phyloP scores from a whole-genome alignment of 2,113 vertebrate species.

The Dicrurus megarhynchus region DNA sequence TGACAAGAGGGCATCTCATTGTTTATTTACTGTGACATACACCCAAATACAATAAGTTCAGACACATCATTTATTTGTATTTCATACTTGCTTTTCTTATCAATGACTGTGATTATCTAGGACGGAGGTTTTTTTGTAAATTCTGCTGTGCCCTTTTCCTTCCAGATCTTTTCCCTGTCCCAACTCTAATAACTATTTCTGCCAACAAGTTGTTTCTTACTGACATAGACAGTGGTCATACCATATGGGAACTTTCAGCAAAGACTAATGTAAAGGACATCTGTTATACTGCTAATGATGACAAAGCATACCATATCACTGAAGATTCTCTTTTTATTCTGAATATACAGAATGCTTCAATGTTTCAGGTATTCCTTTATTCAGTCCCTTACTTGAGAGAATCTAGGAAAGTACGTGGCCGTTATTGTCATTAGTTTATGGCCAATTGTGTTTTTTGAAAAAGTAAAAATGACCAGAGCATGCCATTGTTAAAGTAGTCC shows the following conservation, averaged over 20 bases:
- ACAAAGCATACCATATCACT: conserved; percentile 31
- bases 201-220: conserved; percentile 54
- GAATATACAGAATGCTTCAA: conserved; percentile 22
- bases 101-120: background rate
- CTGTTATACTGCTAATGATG: conserved; percentile 64
- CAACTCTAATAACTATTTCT: conserved; percentile 59
- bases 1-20: background rate
- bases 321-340: conserved; percentile 58
- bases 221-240: conserved; percentile 63
- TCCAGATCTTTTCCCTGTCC: conserved; percentile 69
- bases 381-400: background rate
- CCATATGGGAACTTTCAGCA: conserved; percentile 38
- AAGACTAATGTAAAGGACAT: conserved; percentile 33
- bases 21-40: background rate
- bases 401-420: background rate
- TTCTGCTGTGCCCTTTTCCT: background rate
- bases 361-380: conserved; percentile 54
- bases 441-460: background rate
- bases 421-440: background rate
- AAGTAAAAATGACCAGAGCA: background rate
- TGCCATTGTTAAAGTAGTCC: background rate
- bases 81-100: background rate
- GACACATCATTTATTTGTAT: background rate
- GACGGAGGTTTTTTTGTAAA: background rate
- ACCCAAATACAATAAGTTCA: background rate